Base-by-base conservation (phyloP, 1,140 invertebrate genomes). In the Diorhabda carinulata region DNA sequence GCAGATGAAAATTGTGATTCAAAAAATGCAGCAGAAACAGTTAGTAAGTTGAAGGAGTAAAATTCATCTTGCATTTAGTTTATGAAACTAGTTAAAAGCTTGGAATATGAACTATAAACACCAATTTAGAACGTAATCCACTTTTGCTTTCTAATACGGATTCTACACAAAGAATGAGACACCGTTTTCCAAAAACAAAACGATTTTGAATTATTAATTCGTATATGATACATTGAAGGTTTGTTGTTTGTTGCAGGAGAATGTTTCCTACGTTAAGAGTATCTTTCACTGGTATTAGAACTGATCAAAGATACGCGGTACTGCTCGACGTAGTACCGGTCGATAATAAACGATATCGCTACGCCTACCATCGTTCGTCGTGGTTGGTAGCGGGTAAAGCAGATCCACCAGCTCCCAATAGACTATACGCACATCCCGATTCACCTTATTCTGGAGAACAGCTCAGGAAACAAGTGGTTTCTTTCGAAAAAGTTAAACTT, bases 361-460 rank as follows among this genome's bases (percentile, higher is more conserved):
- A 99, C 87, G 97, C 96, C 64, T 98, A 98, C 87, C 97, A 98
- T 85, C 89, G 96, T 66, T 98, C 96, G 63, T 96, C 94, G n/a
- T 99, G 97, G 98, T 85, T 98, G 77, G 96, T 98, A 68, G 97
- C 97, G 4, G 97, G 97, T 71, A 99, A 99, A 84, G 97, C 97
- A 9, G 97, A 98, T 87, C 96, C 97, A 67, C 95, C 94, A 56
- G 94, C 97, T 8, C 95, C 95, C 52, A 90, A 91, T 62, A 86
- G 97, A 65, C 89, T 99, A 71, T 98, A 99, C 85, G 88, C 95
- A 63, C 98, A 99, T 86, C 97, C 97, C 4, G 98, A 99, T 83
- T 96, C 94, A 61, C 97, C 98, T 61, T 98, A 96, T 84, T 95
- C 92, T 72, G 96, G 95, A 56, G 96, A 99, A 80, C 95, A 98